A percentile compares a stretch with the other conserved stretches of the same genome.
Evolutionary conservation across 2,797 vertebrate genomes (phyloP).

Genomic region (Mormyrus proboscirostris): DNA sequence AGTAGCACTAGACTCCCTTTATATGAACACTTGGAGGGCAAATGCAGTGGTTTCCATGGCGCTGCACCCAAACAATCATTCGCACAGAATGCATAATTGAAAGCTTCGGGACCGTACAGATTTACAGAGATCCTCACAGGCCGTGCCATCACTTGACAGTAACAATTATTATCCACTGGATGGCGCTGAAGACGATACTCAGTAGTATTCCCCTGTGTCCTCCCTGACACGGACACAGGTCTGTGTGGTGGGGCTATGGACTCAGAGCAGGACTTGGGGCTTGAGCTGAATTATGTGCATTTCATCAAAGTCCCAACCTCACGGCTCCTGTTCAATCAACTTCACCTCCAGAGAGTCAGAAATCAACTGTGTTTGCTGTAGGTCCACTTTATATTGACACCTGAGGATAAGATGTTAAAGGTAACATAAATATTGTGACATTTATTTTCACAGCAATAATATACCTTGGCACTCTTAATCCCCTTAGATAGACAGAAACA

Average conservation of each 20-base stretch:
- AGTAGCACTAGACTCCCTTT: neutral
- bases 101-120: neutral
- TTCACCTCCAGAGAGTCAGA: slow-evolving; percentile 23
- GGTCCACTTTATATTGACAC: slow-evolving; percentile 17
- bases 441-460: slow-evolving; percentile 24
- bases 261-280: slow-evolving; percentile 7
- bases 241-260: neutral
- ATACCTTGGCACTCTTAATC: slow-evolving; percentile 26
- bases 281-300: slow-evolving; percentile 21
- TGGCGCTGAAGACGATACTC: neutral
- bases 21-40: neutral
- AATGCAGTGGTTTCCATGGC: neutral
- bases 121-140: neutral
- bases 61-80: neutral
- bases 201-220: neutral
- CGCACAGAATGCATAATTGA: neutral
- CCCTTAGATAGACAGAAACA: slow-evolving; percentile 14
- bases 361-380: slow-evolving; percentile 24
- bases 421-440: slow-evolving; percentile 25
- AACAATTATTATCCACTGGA: neutral
- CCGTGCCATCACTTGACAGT: neutral
- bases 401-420: slow-evolving; percentile 22
- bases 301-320: slow-evolving; percentile 13
- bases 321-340: slow-evolving; percentile 14
- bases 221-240: neutral